A percentile compares a stretch with the other conserved stretches of the same genome.
Conservation (phyloP, 2,797 vertebrate species). For the Artibeus jamaicensis region DNA sequence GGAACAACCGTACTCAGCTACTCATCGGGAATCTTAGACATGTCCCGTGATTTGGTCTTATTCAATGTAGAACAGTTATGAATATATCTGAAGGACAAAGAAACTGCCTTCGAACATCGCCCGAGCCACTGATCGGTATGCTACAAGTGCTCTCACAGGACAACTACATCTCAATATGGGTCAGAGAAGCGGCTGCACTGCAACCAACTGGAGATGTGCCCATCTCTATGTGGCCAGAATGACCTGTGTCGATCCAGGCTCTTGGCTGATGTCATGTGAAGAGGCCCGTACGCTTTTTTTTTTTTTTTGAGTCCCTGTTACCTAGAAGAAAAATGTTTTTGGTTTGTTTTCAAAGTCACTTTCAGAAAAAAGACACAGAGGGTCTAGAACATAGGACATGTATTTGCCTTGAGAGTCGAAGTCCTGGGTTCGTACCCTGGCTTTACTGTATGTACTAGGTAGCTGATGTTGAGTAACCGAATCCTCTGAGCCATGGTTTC, state of each 20-base stretch:
- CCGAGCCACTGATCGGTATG: not conserved
- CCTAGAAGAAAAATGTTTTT: not conserved
- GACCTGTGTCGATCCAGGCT: not conserved
- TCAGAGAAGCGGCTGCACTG: not conserved
- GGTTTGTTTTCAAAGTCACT: constrained; percentile 1
- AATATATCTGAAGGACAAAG: not conserved
- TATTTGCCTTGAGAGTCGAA: not conserved
- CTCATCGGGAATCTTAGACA: not conserved
- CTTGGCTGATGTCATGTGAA: not conserved
- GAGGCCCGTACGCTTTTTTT: not conserved
- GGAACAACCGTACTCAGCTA: not conserved
- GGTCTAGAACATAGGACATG: not conserved
- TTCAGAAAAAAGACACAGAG: not conserved
- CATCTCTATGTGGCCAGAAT: not conserved
- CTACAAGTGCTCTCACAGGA: not conserved
- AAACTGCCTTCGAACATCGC: not conserved
- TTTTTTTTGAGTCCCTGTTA: not conserved
- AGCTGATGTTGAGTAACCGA: not conserved
- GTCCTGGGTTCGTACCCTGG: not conserved
- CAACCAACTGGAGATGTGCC: not conserved
- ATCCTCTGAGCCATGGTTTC: not conserved
- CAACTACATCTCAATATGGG: rapidly evolving
- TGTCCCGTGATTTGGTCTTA: not conserved
- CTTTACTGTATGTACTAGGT: not conserved
- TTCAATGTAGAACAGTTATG: not conserved